Evolutionary conservation across 2,888 invertebrate species (phyloP).

Genomic region (Emmelina monodactyla): DNA sequence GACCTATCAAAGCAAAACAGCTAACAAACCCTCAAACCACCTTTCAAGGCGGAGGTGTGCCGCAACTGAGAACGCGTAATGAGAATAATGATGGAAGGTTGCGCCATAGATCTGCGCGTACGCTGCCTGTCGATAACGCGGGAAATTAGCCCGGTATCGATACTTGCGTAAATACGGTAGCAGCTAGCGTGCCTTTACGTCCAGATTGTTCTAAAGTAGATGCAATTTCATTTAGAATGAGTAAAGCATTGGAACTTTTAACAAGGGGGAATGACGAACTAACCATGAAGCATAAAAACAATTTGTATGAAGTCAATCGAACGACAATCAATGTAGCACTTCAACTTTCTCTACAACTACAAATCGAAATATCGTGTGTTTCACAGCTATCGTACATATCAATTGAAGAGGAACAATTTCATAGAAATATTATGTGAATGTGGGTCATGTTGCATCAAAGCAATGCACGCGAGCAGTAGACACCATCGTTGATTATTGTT

Average conservation of each 20-base stretch:
- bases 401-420: slow-evolving; percentile 22
- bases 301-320: too few relatives aligned
- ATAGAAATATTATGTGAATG: slow-evolving; percentile 44
- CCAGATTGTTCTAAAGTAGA: neutral
- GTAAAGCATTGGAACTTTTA: too few relatives aligned
- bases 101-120: slow-evolving; percentile 49
- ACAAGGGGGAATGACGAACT: too few relatives aligned
- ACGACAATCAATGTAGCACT: too few relatives aligned
- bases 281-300: too few relatives aligned
- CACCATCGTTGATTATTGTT: slow-evolving; percentile 43
- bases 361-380: too few relatives aligned
- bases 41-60: slow-evolving; percentile 21
- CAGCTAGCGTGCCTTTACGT: slow-evolving; percentile 8
- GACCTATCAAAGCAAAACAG: slow-evolving; percentile 1
- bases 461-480: slow-evolving; percentile 45
- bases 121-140: slow-evolving; percentile 39
- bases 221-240: too few relatives aligned
- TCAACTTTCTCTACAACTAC: too few relatives aligned
- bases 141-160: slow-evolving; percentile 32
- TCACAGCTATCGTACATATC: too few relatives aligned
- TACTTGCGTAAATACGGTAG: slow-evolving; percentile 58
- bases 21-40: slow-evolving; percentile 1
- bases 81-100: slow-evolving; percentile 57
- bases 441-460: slow-evolving; percentile 52
- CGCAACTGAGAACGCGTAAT: slow-evolving; percentile 42